Percentiles rank a stretch among this genome's conserved stretches.
These are phyloP conservation scores for Rallus limicola DNA, from an alignment of 2,113 vertebrate species.

Conservation along the genomic window DNA sequence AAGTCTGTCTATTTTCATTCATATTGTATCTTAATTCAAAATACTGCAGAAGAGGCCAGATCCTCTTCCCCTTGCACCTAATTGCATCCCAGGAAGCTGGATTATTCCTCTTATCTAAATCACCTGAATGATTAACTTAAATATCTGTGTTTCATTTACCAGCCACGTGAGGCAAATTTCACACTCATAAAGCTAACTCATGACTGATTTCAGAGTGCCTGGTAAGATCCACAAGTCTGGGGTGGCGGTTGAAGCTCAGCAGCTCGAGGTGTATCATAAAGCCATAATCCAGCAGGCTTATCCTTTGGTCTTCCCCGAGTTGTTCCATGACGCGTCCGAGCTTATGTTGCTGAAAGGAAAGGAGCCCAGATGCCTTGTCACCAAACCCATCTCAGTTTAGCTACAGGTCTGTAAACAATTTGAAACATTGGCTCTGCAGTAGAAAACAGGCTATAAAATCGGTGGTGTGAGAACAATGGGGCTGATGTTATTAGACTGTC, in stretches of 20 bases:
- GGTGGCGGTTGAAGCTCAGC: neutral
- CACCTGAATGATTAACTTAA: neutral
- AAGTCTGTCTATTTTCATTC: neutral
- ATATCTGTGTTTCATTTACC: neutral
- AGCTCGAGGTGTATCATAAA: neutral
- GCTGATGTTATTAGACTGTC: neutral
- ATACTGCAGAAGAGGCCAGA: neutral
- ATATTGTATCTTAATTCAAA: neutral
- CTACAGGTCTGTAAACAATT: constrained; percentile 17
- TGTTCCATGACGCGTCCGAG: neutral
- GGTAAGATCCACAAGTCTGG: neutral
- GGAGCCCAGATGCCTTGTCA: neutral
- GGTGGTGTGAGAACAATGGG: neutral
- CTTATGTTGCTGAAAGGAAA: neutral
- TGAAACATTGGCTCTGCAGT: neutral
- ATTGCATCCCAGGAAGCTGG: neutral
- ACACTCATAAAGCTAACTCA: neutral
- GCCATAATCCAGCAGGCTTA: neutral
- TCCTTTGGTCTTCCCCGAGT: neutral
- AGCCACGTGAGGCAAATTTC: neutral
- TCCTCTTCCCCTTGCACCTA: neutral
- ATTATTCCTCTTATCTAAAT: neutral
- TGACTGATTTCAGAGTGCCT: neutral
- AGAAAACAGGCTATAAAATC: constrained; percentile 31
- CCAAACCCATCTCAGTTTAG: neutral